Base-by-base conservation (phyloP, 2,888 invertebrate species). In the Iselma pallidipennis region DNA sequence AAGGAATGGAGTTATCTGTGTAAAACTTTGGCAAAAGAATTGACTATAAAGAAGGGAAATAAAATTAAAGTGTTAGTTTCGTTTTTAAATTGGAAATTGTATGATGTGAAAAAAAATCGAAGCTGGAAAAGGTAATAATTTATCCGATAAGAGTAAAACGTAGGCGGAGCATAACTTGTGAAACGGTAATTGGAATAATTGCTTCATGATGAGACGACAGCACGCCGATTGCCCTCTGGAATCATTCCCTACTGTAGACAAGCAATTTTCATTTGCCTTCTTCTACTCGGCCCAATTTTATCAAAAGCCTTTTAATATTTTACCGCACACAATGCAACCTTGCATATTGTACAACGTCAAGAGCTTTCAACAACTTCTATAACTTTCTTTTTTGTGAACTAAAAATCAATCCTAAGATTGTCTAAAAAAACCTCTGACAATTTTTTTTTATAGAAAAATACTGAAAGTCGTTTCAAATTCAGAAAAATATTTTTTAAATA, bases 301-400 rank as follows among this genome's bases (percentile, higher is more conserved):
- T 74, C 72, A 72, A 72, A 72, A 71, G 69, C 69, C 69, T 71
- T 68, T 74, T 74, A 74, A 74, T 74, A 74, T 74, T 73, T 72
- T 69, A 72, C 64, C 65, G 61, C 59, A 66, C 59, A 66, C 66
- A 60, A 59, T 59, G 53, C 66, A 65, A 70, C 71, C 67, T 70
- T 69, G 68, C 64, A 68, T 67, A 63, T 55, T 63, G 64, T 65
- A 69, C 65, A 70, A 68, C 66, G 67, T 68, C 67, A 53, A 63
- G 67, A 66, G 66, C 61, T 63, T 66, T 59, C 50, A 57, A 53
- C 58, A 68, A 71, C 67, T 70, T 71, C 66, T 67, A 68, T 67
- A 70, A 69, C 68, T 68, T 69, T 67, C 66, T 66, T 61, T 66
- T 68, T 68, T 67, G 67, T 42, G 37, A 56, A 63, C 56, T 63